A percentile compares a stretch with the other conserved stretches of the same genome.
These are phyloP conservation scores for Eupsilia transversa DNA, from an alignment of 2,888 invertebrate species.

Conservation along the genomic window DNA sequence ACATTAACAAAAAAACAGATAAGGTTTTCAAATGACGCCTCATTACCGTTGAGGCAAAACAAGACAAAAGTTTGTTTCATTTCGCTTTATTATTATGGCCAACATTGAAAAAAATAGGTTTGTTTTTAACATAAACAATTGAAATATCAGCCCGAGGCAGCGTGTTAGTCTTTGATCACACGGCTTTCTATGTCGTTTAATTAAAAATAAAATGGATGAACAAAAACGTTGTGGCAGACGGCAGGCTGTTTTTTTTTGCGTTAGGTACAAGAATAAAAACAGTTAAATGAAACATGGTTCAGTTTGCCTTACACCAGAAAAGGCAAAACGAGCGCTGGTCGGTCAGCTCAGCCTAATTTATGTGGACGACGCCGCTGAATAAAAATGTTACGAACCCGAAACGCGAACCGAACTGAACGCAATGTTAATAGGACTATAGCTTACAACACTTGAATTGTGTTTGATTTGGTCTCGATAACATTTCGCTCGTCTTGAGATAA, in stretches of 20 bases:
- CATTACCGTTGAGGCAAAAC: conserved; percentile 47
- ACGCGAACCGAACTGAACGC: conserved; percentile 63
- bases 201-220: conserved; percentile 51
- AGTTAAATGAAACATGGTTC: conserved; percentile 66
- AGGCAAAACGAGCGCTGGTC: conserved; percentile 60
- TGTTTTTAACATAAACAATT: conserved; percentile 52
- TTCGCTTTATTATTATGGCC: conserved; percentile 51
- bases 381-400: conserved; percentile 69
- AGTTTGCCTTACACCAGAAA: conserved; percentile 61
- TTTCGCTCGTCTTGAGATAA: conserved; percentile 31
- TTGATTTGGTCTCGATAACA: conserved; percentile 51
- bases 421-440: conserved; percentile 66
- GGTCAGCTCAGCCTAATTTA: conserved; percentile 71
- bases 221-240: conserved; percentile 22
- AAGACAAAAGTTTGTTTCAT: conserved; percentile 54
- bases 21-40: conserved; percentile 53
- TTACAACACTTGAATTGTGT: conserved; percentile 59
- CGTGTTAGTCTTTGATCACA: conserved; percentile 51
- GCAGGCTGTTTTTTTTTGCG: conserved; percentile 53
- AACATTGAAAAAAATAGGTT: conserved; percentile 51
- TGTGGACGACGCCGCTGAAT: conserved; percentile 67
- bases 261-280: conserved; percentile 66
- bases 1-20: conserved; percentile 50
- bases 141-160: conserved; percentile 45
- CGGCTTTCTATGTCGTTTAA: conserved; percentile 44